Base-by-base conservation (phyloP, 2,888 invertebrate genomes). In the Drosophila acutilabella region DNA sequence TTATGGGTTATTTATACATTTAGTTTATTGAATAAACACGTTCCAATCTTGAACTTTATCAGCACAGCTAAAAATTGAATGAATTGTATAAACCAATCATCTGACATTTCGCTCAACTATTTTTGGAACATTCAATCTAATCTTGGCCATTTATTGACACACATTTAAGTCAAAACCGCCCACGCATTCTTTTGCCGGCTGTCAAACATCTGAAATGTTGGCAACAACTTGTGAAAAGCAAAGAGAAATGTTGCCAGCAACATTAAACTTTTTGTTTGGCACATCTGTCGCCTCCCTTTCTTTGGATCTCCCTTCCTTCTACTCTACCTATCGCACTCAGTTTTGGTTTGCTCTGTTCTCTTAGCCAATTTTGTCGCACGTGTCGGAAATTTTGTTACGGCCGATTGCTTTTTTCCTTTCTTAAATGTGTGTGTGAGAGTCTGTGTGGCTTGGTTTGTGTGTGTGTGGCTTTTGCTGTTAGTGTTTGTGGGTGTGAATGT, bases 331-430 rank as follows among this genome's bases (percentile, higher is more conserved):
- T 52, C 60, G 40, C 44, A 33, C 38, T 14, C 14, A 23, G 42
- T 50, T 48, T 58, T 61, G 48, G 45, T 26, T 69, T 30, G 33
- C 60, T 54, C 74, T 79, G 33, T 64, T 54, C 74, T 79, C 78
- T 74, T 71, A 76, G 79, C 66, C 81, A 90, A 82, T 81, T 89
- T 87, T 85, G 80, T 78, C 84, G 89, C 90, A 90, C 90, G 90
- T 90, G 90, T 90, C 82, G 80, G 79, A 88, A 85, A 88, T 88
- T 82, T 82, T 78, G 88, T 86, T 86, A 88, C 81, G 85, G 77
- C 73, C 85, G 88, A 86, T 79, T 85, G 85, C 88, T 79, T 88
- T 80, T 75, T 70, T 61, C 67, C 52, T 66, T 67, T 64, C 61
- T 52, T 58, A 51, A 44, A 40, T 62, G 20, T 54, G 38, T 52